Conservation (phyloP, 2,797 vertebrate genomes). For the Tachyglossus aculeatus region DNA sequence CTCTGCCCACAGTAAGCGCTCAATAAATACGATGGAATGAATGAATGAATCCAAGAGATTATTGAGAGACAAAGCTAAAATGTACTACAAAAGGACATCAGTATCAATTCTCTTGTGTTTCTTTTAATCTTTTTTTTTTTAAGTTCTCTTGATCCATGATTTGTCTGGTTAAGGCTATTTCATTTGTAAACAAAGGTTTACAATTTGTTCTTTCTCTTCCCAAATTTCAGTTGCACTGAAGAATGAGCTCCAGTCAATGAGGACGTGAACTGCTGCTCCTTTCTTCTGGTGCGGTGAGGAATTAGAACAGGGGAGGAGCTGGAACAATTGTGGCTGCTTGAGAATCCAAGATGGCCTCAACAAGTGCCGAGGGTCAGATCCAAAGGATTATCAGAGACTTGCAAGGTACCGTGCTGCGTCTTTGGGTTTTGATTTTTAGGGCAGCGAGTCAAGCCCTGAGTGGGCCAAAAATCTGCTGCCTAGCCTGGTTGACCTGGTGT, state of each 20-base stretch:
- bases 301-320: background rate
- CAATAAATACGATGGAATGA: too few species aligned
- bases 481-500: background rate
- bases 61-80: too few species aligned
- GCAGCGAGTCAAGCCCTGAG: background rate
- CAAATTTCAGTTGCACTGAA: constrained; percentile 38
- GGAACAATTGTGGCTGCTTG: background rate
- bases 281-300: constrained; percentile 36
- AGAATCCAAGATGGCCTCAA: constrained; percentile 78
- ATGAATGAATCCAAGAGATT: too few species aligned
- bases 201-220: background rate
- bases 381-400: constrained; percentile 95
- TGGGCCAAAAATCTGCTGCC: too few species aligned
- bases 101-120: too few species aligned
- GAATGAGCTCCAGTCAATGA: constrained; percentile 21
- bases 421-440: background rate
- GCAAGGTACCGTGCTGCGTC: constrained; percentile 78
- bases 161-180: too few species aligned
- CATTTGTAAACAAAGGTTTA: too few species aligned
- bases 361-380: constrained; percentile 85
- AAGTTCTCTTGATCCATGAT: too few species aligned
- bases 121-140: too few species aligned
- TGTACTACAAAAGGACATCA: too few species aligned
- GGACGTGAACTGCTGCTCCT: constrained; percentile 11
- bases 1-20: too few species aligned